Evolutionary conservation across 2,113 vertebrate species (phyloP).

Genomic region (Elephas maximus): DNA sequence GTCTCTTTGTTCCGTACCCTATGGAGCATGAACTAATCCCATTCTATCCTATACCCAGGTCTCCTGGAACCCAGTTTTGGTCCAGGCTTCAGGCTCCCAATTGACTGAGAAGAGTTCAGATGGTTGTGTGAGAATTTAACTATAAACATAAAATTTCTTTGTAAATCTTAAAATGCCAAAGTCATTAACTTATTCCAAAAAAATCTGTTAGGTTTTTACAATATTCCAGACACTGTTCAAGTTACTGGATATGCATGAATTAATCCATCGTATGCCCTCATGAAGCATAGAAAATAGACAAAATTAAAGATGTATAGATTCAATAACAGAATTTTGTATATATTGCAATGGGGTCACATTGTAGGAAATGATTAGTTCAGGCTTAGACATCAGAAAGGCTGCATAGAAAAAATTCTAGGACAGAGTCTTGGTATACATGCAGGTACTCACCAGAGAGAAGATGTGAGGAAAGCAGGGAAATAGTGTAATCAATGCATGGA

Average conservation of each 20-base stretch:
- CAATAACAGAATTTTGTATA: background rate
- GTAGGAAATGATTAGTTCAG: background rate
- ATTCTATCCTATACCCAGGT: background rate
- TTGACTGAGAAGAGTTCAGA: too few species aligned
- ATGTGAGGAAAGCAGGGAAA: background rate
- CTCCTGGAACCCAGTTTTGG: background rate
- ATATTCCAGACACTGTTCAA: too few species aligned
- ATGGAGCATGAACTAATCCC: background rate
- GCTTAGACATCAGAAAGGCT: background rate
- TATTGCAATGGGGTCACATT: background rate
- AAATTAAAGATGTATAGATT: background rate
- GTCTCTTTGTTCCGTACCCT: background rate
- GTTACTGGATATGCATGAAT: background rate
- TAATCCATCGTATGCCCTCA: background rate
- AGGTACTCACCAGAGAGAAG: background rate
- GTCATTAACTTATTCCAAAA: too few species aligned
- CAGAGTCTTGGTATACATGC: background rate
- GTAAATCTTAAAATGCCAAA: background rate
- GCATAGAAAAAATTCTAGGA: background rate
- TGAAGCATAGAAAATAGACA: background rate
- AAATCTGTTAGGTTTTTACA: too few species aligned
- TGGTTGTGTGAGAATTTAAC: too few species aligned
- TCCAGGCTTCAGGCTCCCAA: too few species aligned
- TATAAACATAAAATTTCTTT: background rate
- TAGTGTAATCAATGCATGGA: background rate